Conservation (phyloP, 53 echinoderm and acorn worm species). For the Echinarachnius parma region DNA sequence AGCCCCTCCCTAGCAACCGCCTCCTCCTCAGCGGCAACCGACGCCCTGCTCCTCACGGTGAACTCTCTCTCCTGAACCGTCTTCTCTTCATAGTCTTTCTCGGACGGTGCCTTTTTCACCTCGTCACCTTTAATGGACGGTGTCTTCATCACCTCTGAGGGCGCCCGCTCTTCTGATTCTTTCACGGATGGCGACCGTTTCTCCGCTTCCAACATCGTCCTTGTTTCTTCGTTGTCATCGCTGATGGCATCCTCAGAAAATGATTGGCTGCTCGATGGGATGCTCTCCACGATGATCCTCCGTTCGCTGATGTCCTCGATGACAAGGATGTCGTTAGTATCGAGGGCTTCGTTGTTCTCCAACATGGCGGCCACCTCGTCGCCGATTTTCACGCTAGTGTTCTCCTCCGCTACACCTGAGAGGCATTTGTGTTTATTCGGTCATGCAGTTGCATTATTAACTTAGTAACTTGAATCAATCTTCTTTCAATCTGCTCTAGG, state of each 20-base stretch:
- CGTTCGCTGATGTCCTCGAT: constrained; percentile 52
- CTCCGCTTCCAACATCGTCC: neutral
- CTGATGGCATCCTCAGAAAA: neutral
- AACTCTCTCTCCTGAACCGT: constrained; percentile 9
- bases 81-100: constrained; percentile 2
- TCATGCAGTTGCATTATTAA: too few relatives aligned
- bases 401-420: constrained; percentile 67
- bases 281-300: constrained; percentile 46
- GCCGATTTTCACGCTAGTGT: constrained; percentile 54
- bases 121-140: neutral
- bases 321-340: constrained; percentile 46
- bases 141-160: too few relatives aligned
- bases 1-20: constrained; percentile 2
- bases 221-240: neutral
- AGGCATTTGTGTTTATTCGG: too few relatives aligned
- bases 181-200: too few relatives aligned
- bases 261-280: constrained; percentile 16
- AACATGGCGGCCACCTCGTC: constrained; percentile 57
- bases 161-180: too few relatives aligned
- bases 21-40: constrained; percentile 19
- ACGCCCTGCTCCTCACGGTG: constrained; percentile 29
- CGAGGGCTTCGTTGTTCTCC: constrained; percentile 50
- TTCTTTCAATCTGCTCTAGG: too few relatives aligned
- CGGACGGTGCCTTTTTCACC: neutral
- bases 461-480: too few relatives aligned